These are phyloP conservation scores for Smutsia temminckii DNA, from an alignment of 2,797 vertebrate species.

Conservation along the genomic window DNA sequence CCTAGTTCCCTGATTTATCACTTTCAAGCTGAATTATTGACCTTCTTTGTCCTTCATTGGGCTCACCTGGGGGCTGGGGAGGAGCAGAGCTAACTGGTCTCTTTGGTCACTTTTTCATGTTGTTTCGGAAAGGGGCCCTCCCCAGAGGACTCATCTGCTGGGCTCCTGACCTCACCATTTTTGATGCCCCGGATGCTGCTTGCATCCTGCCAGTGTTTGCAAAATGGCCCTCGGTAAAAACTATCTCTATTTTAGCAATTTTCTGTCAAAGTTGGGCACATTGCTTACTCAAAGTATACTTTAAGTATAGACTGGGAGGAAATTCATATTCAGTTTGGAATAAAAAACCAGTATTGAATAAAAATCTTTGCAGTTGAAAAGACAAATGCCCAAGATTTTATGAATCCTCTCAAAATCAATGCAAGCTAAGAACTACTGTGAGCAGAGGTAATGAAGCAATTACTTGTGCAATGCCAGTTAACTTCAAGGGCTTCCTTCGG, in stretches of 20 bases:
- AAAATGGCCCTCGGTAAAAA: background rate
- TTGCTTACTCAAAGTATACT: background rate
- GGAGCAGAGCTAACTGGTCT: background rate
- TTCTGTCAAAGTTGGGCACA: background rate
- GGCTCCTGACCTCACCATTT: background rate
- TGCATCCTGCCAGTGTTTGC: background rate
- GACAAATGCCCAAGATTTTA: slow-evolving; percentile 5
- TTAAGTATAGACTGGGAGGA: background rate
- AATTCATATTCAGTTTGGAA: background rate
- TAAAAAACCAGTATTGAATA: background rate
- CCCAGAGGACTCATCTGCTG: background rate
- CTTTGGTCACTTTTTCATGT: background rate
- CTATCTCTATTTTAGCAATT: background rate
- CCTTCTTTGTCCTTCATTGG: background rate
- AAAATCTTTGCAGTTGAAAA: slow-evolving; percentile 31
- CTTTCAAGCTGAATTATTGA: background rate
- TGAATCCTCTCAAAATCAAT: background rate
- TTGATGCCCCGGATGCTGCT: background rate
- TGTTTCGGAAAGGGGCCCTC: background rate
- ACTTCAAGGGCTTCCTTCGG: background rate
- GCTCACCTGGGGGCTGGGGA: background rate
- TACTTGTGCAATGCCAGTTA: background rate
- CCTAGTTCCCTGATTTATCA: background rate
- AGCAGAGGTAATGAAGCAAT: background rate
- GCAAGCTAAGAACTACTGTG: background rate